Conservation (phyloP, 2,797 vertebrate genomes). For the Acomys russatus region DNA sequence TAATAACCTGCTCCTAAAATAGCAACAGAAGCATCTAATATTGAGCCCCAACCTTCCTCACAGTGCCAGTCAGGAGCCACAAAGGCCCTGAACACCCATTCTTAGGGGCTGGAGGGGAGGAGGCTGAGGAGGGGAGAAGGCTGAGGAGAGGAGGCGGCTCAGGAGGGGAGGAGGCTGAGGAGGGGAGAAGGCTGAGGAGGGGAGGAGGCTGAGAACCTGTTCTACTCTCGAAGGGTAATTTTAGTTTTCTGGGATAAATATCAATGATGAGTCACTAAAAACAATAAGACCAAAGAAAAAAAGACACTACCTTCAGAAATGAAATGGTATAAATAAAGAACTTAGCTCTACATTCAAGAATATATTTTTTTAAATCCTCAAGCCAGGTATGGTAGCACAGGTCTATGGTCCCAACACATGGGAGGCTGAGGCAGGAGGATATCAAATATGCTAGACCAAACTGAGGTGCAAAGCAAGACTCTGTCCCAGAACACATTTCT, state of each 20-base stretch:
- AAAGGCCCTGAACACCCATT: background rate
- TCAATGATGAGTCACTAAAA: background rate
- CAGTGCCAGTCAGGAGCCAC: background rate
- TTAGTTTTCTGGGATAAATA: background rate
- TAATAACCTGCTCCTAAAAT: conserved; percentile 1
- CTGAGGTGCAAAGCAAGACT: no score
- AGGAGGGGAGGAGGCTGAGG: background rate
- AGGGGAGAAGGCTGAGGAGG: background rate
- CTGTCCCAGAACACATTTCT: background rate
- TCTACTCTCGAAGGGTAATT: background rate
- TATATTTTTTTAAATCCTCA: background rate
- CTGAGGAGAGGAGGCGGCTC: background rate
- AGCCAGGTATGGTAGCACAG: background rate
- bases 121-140: background rate
- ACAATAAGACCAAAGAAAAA: background rate
- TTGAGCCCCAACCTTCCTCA: background rate
- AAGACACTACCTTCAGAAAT: background rate
- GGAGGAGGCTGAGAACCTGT: background rate
- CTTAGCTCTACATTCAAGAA: background rate
- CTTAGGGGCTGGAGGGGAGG: background rate
- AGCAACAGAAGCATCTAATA: background rate
- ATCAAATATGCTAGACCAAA: background rate
- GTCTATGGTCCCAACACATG: background rate
- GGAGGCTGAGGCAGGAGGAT: background rate
- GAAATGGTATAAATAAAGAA: background rate